Percentiles rank a stretch among this genome's conserved stretches.
phyloP scores from a whole-genome alignment of 2,113 vertebrate species.

The Saccopteryx bilineata region DNA sequence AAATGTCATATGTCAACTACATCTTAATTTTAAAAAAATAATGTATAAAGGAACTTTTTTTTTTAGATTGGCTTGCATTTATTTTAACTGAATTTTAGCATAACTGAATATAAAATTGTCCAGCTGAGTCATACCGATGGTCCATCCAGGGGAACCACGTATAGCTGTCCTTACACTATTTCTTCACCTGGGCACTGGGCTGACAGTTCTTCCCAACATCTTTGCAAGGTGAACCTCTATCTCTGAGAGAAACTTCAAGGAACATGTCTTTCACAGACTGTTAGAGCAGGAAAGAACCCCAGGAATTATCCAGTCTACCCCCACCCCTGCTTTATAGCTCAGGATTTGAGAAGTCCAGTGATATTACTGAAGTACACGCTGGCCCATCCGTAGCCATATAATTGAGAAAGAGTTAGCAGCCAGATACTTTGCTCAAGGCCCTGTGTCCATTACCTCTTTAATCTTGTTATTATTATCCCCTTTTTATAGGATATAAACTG shows the following conservation, averaged over 20 bases:
- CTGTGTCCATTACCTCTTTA: slow-evolving; percentile 39
- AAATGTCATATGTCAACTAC: not conserved
- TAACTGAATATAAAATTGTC: not conserved
- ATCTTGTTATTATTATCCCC: not conserved
- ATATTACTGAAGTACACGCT: not conserved
- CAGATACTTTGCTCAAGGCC: not conserved
- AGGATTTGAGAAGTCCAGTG: not conserved
- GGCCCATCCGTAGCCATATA: not conserved
- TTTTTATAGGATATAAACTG: slow-evolving; percentile 31
- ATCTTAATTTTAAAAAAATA: not conserved
- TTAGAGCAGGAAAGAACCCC: slow-evolving; percentile 13
- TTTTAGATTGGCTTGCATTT: not conserved
- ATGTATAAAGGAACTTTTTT: not conserved
- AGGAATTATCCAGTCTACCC: not conserved
- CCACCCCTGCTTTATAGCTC: slow-evolving; percentile 35
- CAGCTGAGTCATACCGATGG: not conserved
- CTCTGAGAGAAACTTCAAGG: not conserved
- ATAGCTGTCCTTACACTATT: not conserved
- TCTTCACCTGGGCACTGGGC: not conserved
- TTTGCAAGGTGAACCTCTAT: not conserved
- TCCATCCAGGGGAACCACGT: not conserved
- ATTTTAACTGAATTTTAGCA: slow-evolving; percentile 33
- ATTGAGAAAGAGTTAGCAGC: not conserved
- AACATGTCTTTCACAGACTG: slow-evolving; percentile 3
- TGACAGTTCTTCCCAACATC: slow-evolving; percentile 21